phyloP scores from a whole-genome alignment of 2,888 invertebrate genomes.

The Magallana nippona region DNA sequence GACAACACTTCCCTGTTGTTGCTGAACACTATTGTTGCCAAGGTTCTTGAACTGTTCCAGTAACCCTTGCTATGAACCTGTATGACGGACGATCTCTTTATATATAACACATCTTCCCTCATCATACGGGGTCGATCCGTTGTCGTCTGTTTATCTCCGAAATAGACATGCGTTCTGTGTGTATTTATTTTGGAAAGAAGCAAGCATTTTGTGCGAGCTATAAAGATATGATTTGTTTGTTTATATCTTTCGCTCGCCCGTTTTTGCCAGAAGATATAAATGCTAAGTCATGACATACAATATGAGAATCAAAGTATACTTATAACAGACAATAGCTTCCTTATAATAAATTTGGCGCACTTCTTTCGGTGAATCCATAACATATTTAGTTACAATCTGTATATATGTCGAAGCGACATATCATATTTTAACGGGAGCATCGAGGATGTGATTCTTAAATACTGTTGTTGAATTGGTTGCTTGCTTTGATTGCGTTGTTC shows the following conservation, averaged over 20 bases:
- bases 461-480: too few species aligned
- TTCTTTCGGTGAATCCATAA: too few species aligned
- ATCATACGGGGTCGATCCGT: slow-evolving; percentile 22
- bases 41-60: slow-evolving; percentile 21
- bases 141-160: slow-evolving; percentile 13
- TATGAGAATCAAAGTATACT: too few species aligned
- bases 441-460: too few species aligned
- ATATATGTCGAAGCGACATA: too few species aligned
- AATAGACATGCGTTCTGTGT: background rate
- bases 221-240: slow-evolving; percentile 20
- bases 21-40: background rate
- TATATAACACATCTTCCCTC: background rate
- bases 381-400: too few species aligned
- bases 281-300: too few species aligned
- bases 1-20: background rate
- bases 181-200: slow-evolving; percentile 1
- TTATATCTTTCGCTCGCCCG: background rate
- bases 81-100: slow-evolving; percentile 15
- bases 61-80: background rate
- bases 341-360: too few species aligned
- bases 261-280: background rate
- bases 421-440: too few species aligned
- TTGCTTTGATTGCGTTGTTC: too few species aligned
- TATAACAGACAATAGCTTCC: too few species aligned
- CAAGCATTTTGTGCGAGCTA: slow-evolving; percentile 8